Percentiles rank a stretch among this genome's conserved stretches.
phyloP scores from a whole-genome alignment of 2,113 vertebrate species.

The Takifugu flavidus region DNA sequence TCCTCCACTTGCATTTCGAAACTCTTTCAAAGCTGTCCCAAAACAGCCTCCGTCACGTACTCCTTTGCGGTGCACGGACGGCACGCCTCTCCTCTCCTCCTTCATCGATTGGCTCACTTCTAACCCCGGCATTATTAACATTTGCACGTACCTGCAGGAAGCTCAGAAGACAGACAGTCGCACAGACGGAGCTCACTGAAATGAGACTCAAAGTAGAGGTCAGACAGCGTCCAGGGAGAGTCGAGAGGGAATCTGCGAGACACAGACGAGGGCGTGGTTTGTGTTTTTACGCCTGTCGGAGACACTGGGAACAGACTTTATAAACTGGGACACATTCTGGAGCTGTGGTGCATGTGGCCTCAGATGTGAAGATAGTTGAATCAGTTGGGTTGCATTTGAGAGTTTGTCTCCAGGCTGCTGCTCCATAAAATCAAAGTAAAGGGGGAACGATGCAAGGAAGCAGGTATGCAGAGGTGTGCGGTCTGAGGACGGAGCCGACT shows the following conservation, averaged over 20 bases:
- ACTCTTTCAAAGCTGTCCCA: slow-evolving; percentile 21
- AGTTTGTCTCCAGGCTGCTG: slow-evolving; percentile 32
- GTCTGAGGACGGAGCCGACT: slow-evolving; percentile 1
- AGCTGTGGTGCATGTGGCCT: slow-evolving; percentile 16
- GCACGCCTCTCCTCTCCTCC: slow-evolving; percentile 19
- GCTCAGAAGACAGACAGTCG: slow-evolving; percentile 25
- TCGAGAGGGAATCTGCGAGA: too few relatives aligned
- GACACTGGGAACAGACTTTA: slow-evolving; percentile 3
- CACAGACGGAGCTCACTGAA: slow-evolving; percentile 20
- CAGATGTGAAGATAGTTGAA: slow-evolving; percentile 26
- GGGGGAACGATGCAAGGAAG: slow-evolving; percentile 47
- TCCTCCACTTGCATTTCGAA: slow-evolving; percentile 17
- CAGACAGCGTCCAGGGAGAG: neutral
- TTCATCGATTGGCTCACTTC: slow-evolving; percentile 50
- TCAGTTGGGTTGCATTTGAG: slow-evolving; percentile 4
- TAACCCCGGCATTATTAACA: slow-evolving; percentile 61
- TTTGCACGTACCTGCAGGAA: slow-evolving; percentile 43
- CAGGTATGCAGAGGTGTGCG: slow-evolving; percentile 19
- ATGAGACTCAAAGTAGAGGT: slow-evolving; percentile 41
- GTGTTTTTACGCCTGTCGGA: too few relatives aligned
- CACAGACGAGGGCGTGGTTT: neutral
- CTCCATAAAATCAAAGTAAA: slow-evolving; percentile 48
- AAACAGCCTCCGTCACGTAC: slow-evolving; percentile 36
- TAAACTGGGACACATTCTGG: slow-evolving; percentile 19
- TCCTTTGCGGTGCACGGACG: slow-evolving; percentile 22